Evolutionary conservation across 2,113 vertebrate species (phyloP).

Genomic region (Leuciscus idus): DNA sequence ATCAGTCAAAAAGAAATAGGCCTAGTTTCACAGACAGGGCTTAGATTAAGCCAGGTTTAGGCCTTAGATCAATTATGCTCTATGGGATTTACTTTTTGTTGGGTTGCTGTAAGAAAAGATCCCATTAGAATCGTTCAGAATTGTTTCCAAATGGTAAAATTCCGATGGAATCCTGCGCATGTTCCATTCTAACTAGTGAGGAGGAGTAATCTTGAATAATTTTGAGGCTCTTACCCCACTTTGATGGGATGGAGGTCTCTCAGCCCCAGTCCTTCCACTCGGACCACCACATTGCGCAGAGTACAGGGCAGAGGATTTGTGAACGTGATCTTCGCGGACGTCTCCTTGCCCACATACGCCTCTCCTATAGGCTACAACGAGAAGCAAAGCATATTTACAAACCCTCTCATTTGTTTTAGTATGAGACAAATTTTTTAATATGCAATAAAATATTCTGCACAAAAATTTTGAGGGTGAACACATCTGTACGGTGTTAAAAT

Average conservation of each 20-base stretch:
- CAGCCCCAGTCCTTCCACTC: constrained; percentile 87
- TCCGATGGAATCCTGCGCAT: neutral
- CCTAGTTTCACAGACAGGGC: no score
- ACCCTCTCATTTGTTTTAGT: neutral
- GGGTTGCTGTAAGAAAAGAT: neutral
- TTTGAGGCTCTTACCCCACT: constrained; percentile 80
- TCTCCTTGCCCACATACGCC: constrained; percentile 82
- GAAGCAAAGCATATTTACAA: neutral
- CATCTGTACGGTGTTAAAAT: neutral
- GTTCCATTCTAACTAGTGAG: neutral
- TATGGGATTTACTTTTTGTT: neutral
- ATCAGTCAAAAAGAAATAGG: neutral
- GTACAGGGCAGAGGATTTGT: constrained; percentile 83
- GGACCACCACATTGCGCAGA: constrained; percentile 79
- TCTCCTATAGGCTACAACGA: constrained; percentile 79
- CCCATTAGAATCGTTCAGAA: neutral
- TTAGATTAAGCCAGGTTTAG: no score
- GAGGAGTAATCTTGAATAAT: neutral
- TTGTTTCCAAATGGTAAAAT: neutral
- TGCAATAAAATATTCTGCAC: neutral
- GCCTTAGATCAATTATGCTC: no score
- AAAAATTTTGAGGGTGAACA: neutral
- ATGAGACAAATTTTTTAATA: neutral
- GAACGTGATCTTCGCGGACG: constrained; percentile 85
- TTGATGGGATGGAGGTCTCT: constrained; percentile 82